Evolutionary conservation across 2,797 vertebrate genomes (phyloP), one percentile per base, ranked within the genome.

Genomic region (Pseudocheirus occidentalis): DNA sequence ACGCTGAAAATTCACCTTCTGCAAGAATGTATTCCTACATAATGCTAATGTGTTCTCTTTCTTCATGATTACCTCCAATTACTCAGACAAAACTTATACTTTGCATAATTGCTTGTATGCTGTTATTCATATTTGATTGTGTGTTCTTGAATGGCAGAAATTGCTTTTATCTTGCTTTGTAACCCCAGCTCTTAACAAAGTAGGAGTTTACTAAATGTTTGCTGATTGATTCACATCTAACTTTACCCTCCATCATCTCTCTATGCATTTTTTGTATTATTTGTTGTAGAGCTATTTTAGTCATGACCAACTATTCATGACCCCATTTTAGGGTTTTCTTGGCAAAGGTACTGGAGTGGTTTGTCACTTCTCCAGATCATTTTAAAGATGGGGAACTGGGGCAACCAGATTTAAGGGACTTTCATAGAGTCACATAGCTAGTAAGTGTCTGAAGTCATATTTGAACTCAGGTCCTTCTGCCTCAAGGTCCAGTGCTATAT

Each of bases 61-160:
- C 31, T 62, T 62, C 59, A 62, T 16, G 12, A 29, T 29, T 29
- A 58, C 11, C 9, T 58, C 59, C 31, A 14, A 62, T 16, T 14
- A 31, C 31, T 62, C 31, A 62, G 16, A 0, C 14, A 34, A 62
- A 34, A 34, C 5, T 62, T 58, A 34, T 34, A 28, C 34, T 62
- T 34, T 34, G 14, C 10, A 34, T 5, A 34, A 62, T n/a, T 62
- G 9, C 1, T 66, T 66, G 62, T 29, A 31, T 31, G 2, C 4
- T n/a, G 13, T 66, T 12, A n/a, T 34, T n/a, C 13, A 5, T 4
- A 66, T 16, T 66, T 16, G 31, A 66, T n/a, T 66, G 5, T n/a
- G 62, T 5, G 4, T n/a, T n/a, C 13, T 14, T 34, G 4, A n/a
- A 0, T n/a, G 13, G 0, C 0, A 66, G 28, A 5, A 66, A n/a